A percentile compares a stretch with the other conserved stretches of the same genome.
These are phyloP conservation scores for Peromyscus aztecus DNA, from an alignment of 2,797 vertebrate genomes.

Conservation along the genomic window DNA sequence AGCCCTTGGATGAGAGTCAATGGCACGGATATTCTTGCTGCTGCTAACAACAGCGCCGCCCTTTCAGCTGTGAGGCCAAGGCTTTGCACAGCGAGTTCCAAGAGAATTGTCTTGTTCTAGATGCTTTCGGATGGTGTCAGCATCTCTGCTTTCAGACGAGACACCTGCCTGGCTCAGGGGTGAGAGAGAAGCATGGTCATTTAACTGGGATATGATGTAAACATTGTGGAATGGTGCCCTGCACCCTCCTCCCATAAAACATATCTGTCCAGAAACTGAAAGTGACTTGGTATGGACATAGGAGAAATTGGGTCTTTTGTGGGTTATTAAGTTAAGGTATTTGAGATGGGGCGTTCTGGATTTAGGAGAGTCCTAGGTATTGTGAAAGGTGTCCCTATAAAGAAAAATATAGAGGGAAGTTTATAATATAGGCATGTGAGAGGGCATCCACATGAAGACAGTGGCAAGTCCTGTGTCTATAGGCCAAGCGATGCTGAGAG, in stretches of 20 bases:
- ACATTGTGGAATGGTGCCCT: neutral
- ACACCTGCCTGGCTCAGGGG: neutral
- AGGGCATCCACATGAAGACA: fast-evolving
- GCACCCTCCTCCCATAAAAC: neutral
- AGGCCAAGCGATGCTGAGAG: neutral
- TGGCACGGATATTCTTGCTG: neutral
- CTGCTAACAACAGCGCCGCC: fast-evolving
- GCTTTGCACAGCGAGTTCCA: neutral
- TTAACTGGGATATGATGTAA: fast-evolving
- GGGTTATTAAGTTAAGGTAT: neutral
- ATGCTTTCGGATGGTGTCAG: neutral
- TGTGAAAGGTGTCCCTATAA: neutral
- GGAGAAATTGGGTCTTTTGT: neutral
- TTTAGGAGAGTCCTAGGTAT: neutral
- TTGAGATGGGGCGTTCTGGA: neutral
- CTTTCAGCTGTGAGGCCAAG: neutral
- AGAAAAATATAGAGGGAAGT: neutral
- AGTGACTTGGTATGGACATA: neutral
- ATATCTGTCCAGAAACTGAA: neutral
- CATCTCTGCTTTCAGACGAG: too few species aligned
- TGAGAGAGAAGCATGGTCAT: fast-evolving
- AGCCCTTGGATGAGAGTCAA: neutral
- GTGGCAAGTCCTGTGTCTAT: neutral
- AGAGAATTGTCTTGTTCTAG: fast-evolving
- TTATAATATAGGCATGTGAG: neutral